Evolutionary conservation across 2,113 vertebrate species (phyloP).

Genomic region (Indri indri): DNA sequence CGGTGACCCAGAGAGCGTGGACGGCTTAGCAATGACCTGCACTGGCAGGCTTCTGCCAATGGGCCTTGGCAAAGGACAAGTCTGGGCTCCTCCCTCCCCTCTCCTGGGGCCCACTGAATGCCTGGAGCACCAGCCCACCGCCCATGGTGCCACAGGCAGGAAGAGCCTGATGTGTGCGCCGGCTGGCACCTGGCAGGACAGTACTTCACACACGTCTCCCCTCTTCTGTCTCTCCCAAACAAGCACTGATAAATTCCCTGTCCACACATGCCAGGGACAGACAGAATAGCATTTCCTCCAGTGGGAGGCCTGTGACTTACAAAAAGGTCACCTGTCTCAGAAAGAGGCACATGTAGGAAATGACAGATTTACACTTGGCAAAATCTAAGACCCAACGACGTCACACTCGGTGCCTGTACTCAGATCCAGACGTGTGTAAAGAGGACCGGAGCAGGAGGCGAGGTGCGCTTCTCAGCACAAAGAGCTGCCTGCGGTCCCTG

Average conservation of each 20-base stretch:
- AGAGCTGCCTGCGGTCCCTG: neutral
- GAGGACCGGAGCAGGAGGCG: neutral
- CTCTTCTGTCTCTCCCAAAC: neutral
- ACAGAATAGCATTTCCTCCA: neutral
- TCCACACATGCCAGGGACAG: neutral
- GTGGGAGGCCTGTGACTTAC: neutral
- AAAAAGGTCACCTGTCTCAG: neutral
- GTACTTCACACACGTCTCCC: neutral
- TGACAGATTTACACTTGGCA: neutral
- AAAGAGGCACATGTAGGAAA: neutral
- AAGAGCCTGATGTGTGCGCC: neutral
- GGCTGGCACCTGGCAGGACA: rapidly evolving
- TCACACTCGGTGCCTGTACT: neutral
- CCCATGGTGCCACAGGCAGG: neutral
- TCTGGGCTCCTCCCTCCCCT: neutral
- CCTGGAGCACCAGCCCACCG: too few relatives aligned
- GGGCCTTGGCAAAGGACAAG: neutral
- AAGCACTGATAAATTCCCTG: neutral
- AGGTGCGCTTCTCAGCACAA: neutral
- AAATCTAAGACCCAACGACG: neutral
- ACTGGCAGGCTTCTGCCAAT: neutral
- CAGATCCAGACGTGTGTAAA: neutral
- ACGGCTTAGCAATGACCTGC: neutral
- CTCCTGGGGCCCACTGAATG: neutral
- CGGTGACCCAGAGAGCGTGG: neutral